Conservation (phyloP, 2,113 vertebrate species). For the Monopterus albus region DNA sequence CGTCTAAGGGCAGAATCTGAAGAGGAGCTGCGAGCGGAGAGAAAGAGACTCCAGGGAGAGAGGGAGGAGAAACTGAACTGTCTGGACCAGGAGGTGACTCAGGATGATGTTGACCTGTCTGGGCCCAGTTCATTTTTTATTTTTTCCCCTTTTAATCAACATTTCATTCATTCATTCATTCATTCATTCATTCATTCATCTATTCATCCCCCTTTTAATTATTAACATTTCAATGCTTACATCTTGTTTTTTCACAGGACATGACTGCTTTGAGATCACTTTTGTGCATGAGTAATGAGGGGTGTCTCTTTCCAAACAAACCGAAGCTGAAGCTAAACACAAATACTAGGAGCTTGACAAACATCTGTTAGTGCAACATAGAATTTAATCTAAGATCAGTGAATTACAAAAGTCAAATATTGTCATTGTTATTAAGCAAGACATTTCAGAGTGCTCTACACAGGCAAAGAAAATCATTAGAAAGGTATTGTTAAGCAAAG, state of each 20-base stretch:
- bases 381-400: too few relatives aligned
- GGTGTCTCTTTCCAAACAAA: not conserved
- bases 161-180: too few relatives aligned
- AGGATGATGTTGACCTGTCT: not conserved
- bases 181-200: too few relatives aligned
- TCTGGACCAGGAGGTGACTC: slow-evolving; percentile 82
- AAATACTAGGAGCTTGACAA: not conserved
- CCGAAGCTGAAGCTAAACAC: not conserved
- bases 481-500: too few relatives aligned
- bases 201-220: not conserved
- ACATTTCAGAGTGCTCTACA: too few relatives aligned
- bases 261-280: too few relatives aligned
- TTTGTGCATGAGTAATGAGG: not conserved
- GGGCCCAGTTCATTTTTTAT: not conserved
- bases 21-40: slow-evolving; percentile 71
- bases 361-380: not conserved
- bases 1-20: slow-evolving; percentile 79
- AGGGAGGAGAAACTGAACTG: slow-evolving; percentile 75
- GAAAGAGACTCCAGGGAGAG: slow-evolving; percentile 65
- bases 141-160: not conserved
- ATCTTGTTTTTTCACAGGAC: too few relatives aligned
- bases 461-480: too few relatives aligned
- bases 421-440: not conserved
- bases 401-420: slow-evolving; percentile 1
- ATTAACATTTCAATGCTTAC: not conserved